Evolutionary conservation across 2,888 invertebrate species (phyloP), one percentile per base, ranked within the genome.

Genomic region (Polydrusus pterygomalis): DNA sequence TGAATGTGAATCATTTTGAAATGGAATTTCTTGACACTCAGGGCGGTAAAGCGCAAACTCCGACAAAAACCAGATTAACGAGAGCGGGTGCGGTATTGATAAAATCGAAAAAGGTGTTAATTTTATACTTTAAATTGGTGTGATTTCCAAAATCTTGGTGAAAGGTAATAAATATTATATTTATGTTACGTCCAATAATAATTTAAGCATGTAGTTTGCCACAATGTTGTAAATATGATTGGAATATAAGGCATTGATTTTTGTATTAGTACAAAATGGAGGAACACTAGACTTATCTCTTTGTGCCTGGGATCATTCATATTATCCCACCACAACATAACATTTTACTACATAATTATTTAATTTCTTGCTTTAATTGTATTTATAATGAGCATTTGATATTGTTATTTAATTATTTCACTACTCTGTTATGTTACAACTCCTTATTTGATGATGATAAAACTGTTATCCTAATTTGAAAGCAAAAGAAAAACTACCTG

Each of bases 241-340:
- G 0, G 38, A 60, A 60, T 18, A 38, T 30, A 60, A 17, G 25
- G 47, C 70, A 77, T 77, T 74, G 77, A 77, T 77, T 73, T 74
- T 45, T 73, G 45, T 77, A 25, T 58, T 64, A 60, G 49, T 60
- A 63, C 86, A 86, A 86, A 85, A 86, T 86, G 86, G 86, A 83
- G 82, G 85, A 82, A 77, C 70, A 81, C 78, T 40, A 40, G n/a
- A 9, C 13, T 78, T 81, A 80, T 81, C 80, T 84, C 84, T 85
- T 85, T 85, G 84, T 85, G 83, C 81, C 81, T 83, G 81, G 83
- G 83, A 77, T 74, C 71, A 38, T 69, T 74, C 45, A n/a, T n/a
- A n/a, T 47, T 77, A 40, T 47, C 49, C 56, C 40, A 49, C 11
- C 62, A 67, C 45, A 63, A 56, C 40, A 17, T 54, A n/a, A 56